Evolutionary conservation across 2,888 invertebrate genomes (phyloP), one percentile per base, ranked within the genome.

Genomic region (Hydraecia micacea): DNA sequence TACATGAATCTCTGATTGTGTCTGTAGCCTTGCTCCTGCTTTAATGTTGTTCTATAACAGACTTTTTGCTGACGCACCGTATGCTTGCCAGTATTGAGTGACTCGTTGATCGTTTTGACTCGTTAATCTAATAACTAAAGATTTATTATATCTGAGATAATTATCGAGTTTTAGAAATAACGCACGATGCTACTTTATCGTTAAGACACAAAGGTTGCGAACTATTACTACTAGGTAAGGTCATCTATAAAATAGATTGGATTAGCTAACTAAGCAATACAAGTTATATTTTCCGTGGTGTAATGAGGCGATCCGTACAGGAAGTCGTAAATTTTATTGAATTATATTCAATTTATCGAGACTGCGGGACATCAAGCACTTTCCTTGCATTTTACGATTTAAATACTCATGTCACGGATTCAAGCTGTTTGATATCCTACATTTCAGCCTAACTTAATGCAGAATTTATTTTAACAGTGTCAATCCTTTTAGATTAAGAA

Each of bases 1-100:
- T 93, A 95, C 94, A 92, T 93, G 92, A 92, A 94, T 93, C 94
- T 93, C 90, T 89, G 92, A 90, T 91, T 91, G 90, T 89, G 86
- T 84, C 85, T 85, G 91, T 92, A 95, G 94, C 94, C 94, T 95
- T 94, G 94, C 91, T 92, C 88, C 90, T 90, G 88, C 89, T 91
- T 90, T 88, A 88, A 86, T 82, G 77, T 84, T 86, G 88, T 79
- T 86, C 77, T 83, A 76, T 77, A 75, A 63, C 67, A 60, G 58
- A 77, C 75, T 85, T 36, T 82, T 84, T 74, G 73, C 73, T 71
- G 72, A 78, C 81, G 75, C 49, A 67, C 55, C 58, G 39, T 80
- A n/a, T 39, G 28, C n/a, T 52, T 66, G 55, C 42, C 69, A 66
- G 21, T 28, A 76, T 52, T 76, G 62, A 85, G 28, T 73, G 81